Base-by-base conservation (phyloP, 2,888 invertebrate genomes). In the Epirrhoe tristata region DNA sequence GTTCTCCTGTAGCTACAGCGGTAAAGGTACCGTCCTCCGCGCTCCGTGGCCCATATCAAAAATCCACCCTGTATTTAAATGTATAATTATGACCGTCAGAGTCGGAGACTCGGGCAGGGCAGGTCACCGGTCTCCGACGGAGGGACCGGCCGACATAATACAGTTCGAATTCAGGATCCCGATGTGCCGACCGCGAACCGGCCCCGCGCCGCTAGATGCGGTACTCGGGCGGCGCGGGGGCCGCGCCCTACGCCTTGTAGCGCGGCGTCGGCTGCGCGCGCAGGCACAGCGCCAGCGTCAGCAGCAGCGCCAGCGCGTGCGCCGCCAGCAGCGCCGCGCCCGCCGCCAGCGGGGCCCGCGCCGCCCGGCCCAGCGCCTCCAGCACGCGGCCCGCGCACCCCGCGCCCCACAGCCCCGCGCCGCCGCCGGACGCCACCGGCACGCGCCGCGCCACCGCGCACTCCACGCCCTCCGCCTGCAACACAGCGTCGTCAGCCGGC, bases 211-310 rank as follows among this genome's bases (percentile, higher is more conserved):
- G 52, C 34, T 51, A 62, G 43, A 43, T 16, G 56, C 51, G 56
- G 57, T 63, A 63, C 62, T 63, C 62, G 51, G 32, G 58, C 14
- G 14, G 31, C 52, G 48, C 48, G 14, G 12, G 16, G 12, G 39
- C 39, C 39, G 50, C 48, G 50, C 54, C 53, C 69, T 84, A 90
- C 1, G 90, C 90, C 81, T 92, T 91, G 86, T 90, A 86, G 12
- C 79, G 68, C 67, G 76, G 36, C 32, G 46, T 72, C 55, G 87
- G 86, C 63, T 78, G 81, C 58, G 86, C 84, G 78, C 86, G 87
- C 77, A 88, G 86, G 66, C 88, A 88, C 72, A 91, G 84, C 79
- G 89, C 88, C 51, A 86, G 83, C 70, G 90, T 78, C 57, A 91
- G 88, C 81, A 90, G 83, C 81, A 91, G 82, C 78, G 90, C 79